Conservation (phyloP, 2,797 vertebrate genomes). For the Dermochelys coriacea region DNA sequence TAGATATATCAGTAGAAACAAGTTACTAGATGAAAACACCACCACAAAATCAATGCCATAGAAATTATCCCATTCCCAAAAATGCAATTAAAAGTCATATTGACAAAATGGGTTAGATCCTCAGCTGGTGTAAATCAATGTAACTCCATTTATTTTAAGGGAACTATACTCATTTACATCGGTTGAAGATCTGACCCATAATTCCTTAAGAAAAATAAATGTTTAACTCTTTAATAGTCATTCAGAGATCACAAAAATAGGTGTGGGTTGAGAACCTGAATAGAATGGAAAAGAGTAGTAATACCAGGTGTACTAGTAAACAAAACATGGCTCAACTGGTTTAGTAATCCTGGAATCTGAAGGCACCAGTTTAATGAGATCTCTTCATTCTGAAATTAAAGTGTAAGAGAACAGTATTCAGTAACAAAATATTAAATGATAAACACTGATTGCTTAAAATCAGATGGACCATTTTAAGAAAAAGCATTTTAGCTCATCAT, state of each 20-base stretch:
- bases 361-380: constrained; percentile 83
- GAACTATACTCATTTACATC: constrained; percentile 56
- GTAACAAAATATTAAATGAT: constrained; percentile 91
- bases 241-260: not conserved
- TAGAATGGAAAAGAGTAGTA: not conserved
- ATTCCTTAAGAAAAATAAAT: constrained; percentile 33
- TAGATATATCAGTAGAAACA: constrained; percentile 40
- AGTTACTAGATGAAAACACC: constrained; percentile 57
- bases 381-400: constrained; percentile 86
- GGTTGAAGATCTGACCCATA: constrained; percentile 47
- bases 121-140: constrained; percentile 73
- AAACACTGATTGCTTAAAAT: constrained; percentile 90
- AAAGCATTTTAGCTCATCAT: constrained; percentile 90
- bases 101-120: constrained; percentile 76
- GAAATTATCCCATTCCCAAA: constrained; percentile 60
- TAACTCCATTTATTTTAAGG: constrained; percentile 42
- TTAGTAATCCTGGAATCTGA: constrained; percentile 77
- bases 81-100: constrained; percentile 73
- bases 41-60: constrained; percentile 72
- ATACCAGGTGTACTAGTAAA: constrained; percentile 52
- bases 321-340: constrained; percentile 65
- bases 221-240: not conserved
- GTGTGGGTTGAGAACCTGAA: constrained; percentile 14
- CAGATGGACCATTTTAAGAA: constrained; percentile 89
- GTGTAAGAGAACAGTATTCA: constrained; percentile 84